Evolutionary conservation across 2,888 invertebrate genomes (phyloP), one percentile per base, ranked within the genome.

Genomic region (Ectemnius continuus): DNA sequence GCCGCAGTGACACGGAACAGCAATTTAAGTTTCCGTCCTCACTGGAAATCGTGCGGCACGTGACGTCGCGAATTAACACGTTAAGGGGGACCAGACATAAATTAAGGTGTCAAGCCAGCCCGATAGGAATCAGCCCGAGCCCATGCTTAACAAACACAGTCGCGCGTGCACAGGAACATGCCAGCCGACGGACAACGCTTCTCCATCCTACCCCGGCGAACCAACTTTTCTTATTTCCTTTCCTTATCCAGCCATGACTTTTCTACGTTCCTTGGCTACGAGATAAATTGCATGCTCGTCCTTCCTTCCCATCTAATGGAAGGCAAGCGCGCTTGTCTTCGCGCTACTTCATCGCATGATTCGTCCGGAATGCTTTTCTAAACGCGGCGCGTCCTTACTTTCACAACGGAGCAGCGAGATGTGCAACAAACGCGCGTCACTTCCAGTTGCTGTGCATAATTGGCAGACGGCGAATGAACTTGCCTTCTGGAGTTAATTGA

Each of bases 51-150:
- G 80, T 75, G 74, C 76, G 78, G 85, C 86, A 86, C 87, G 86
- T 86, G 85, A 86, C 85, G 83, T 76, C 75, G 81, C 83, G 85
- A 84, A 87, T 87, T 87, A 87, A 87, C 87, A 85, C 85, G 86
- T 87, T 86, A 83, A 82, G 80, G 79, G 81, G 36, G 68, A 61
- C 73, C 75, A 64, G 70, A 75, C 80, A 83, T 84, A 84, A 85
- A 85, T 85, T 81, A 84, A 73, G 77, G 80, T 72, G 76, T 70
- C 80, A 69, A 64, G 68, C 45, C 13, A 48, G 36, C 36, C 23
- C 69, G 80, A 80, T 80, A 80, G 69, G 28, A 70, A 80, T 79
- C 75, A 61, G 36, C 2, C 23, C 71, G 45, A 46, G 57, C 48
- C 46, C 26, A 23, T 52, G 52, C 14, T 52, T 16, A 16, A 16